These are phyloP conservation scores for Pseudorectes ferrugineus DNA, from an alignment of 2,113 vertebrate genomes.

Conservation along the genomic window DNA sequence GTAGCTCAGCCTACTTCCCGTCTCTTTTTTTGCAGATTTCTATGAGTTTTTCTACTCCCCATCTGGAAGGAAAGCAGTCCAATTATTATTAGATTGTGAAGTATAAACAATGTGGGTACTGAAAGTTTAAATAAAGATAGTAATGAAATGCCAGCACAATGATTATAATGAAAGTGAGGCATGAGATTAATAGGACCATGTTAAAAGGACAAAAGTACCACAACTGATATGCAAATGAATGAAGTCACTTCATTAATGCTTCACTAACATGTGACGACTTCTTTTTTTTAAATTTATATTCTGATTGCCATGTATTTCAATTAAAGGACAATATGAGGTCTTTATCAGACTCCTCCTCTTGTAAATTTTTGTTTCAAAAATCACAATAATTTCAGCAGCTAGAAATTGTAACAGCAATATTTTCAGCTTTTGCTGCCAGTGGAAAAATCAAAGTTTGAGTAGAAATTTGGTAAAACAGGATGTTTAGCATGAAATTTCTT, in stretches of 20 bases:
- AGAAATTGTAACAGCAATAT: not conserved
- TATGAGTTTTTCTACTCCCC: not conserved
- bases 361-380: not conserved
- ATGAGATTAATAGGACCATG: not conserved
- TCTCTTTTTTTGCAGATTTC: not conserved
- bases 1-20: not conserved
- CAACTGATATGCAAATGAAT: not conserved
- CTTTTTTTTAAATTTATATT: not conserved
- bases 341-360: not conserved
- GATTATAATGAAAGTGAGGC: not conserved
- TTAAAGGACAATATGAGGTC: not conserved
- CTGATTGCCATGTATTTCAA: not conserved
- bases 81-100: not conserved
- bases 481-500: conserved; percentile 22
- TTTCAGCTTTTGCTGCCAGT: not conserved
- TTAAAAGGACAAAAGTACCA: not conserved
- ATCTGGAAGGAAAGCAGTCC: not conserved
- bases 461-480: not conserved
- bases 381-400: not conserved
- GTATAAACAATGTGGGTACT: not conserved
- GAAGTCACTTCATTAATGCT: not conserved
- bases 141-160: not conserved
- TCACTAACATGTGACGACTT: not conserved
- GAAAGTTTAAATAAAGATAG: not conserved
- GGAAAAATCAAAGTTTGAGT: not conserved